Conservation (phyloP, 2,888 invertebrate species). For the Papilio elwesi region DNA sequence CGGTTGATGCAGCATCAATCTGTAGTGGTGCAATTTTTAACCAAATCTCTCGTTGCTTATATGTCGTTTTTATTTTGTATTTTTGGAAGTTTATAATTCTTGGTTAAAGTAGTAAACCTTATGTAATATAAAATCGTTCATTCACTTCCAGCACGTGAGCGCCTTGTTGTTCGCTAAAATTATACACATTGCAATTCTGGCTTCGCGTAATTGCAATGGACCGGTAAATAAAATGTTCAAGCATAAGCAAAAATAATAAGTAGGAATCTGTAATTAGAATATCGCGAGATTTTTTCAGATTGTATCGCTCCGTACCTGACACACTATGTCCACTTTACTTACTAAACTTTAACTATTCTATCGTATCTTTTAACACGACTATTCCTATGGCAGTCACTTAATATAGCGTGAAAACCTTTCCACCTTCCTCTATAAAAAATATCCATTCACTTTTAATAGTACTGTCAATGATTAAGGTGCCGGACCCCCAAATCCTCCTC, state of each 20-base stretch:
- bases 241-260: conserved; percentile 73
- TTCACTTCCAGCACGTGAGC: conserved; percentile 53
- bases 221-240: conserved; percentile 69
- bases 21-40: too few species aligned
- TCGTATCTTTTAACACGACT: background rate
- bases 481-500: too few species aligned
- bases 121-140: background rate
- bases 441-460: too few species aligned
- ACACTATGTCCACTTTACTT: conserved; percentile 35
- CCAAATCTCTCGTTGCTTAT: too few species aligned
- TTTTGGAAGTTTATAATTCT: too few species aligned
- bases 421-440: too few species aligned
- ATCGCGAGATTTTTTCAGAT: conserved; percentile 52
- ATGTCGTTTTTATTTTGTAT: too few species aligned
- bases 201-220: conserved; percentile 69
- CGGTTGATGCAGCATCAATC: too few species aligned
- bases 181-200: conserved; percentile 70
- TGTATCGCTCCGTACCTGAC: conserved; percentile 43
- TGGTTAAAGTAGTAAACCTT: too few species aligned
- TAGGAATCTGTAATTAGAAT: conserved; percentile 59
- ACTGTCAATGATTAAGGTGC: too few species aligned
- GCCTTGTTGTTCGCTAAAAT: conserved; percentile 49
- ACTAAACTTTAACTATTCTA: conserved; percentile 13
- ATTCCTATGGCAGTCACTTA: too few species aligned
- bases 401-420: too few species aligned